These are phyloP conservation scores for Nasonia longicornis DNA, from an alignment of 1,140 invertebrate genomes.

Conservation along the genomic window DNA sequence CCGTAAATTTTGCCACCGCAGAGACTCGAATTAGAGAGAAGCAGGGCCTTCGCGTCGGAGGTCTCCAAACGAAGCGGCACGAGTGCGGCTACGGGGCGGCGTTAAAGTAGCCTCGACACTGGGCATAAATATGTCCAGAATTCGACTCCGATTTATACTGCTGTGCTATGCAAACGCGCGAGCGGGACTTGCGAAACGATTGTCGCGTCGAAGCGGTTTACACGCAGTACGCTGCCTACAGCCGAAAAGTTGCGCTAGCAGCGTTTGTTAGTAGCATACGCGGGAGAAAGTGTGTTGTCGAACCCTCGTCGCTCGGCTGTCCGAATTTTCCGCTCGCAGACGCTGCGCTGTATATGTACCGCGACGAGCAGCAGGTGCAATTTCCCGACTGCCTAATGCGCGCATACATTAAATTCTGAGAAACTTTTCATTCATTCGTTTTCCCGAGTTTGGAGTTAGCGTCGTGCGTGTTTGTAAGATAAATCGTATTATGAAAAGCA, in stretches of 20 bases:
- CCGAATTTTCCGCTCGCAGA: not conserved
- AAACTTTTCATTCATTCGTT: not conserved
- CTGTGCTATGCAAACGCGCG: conserved; percentile 14
- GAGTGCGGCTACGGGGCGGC: not conserved
- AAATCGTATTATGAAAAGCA: too few relatives aligned
- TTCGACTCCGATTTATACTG: conserved; percentile 23
- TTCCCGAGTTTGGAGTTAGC: not conserved
- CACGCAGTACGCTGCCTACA: not conserved
- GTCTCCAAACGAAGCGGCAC: conserved; percentile 2
- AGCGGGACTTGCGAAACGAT: not conserved
- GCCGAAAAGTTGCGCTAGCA: conserved; percentile 13
- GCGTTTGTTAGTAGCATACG: not conserved
- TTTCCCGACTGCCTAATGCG: not conserved
- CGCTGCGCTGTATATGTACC: not conserved
- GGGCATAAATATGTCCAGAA: conserved; percentile 31
- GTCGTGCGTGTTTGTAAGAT: too few relatives aligned
- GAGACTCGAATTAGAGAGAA: conserved; percentile 19
- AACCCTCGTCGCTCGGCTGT: not conserved
- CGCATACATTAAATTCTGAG: not conserved
- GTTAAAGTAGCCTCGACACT: conserved; percentile 8
- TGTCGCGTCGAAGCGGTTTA: conserved; percentile 1
- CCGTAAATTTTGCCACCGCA: conserved; percentile 23
- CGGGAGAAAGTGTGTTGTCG: not conserved
- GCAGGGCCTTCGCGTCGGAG: not conserved
- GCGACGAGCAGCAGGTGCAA: not conserved